Conservation (phyloP, 2,797 vertebrate genomes). For the Myripristis murdjan region DNA sequence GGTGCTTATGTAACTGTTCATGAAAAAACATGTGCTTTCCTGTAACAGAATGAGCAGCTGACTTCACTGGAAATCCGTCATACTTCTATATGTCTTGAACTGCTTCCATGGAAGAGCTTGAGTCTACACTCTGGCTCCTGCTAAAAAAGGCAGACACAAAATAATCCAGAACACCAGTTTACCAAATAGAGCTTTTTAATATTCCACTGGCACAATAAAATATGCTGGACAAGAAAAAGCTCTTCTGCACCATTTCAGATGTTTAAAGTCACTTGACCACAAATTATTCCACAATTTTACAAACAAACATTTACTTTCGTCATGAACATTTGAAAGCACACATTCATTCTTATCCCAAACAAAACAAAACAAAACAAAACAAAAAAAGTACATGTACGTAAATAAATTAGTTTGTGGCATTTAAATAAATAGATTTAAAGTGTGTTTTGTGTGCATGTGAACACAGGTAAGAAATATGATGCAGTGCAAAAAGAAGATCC, state of each 20-base stretch:
- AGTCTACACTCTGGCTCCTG: no score
- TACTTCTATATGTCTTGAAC: no score
- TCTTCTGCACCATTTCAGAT: background rate
- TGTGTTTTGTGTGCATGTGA: constrained; percentile 23
- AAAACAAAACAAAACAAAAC: no score
- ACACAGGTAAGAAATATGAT: constrained; percentile 19
- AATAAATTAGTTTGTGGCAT: constrained; percentile 60
- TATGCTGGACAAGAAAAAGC: constrained; percentile 20
- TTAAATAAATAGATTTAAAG: constrained; percentile 64
- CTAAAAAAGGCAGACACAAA: no score
- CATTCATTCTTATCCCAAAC: constrained; percentile 17
- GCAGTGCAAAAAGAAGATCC: constrained; percentile 48
- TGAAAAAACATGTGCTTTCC: no score
- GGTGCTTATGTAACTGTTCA: no score
- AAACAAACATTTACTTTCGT: constrained; percentile 19
- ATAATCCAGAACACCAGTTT: background rate
- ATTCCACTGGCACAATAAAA: constrained; percentile 3
- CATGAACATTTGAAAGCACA: constrained; percentile 14
- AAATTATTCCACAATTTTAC: background rate
- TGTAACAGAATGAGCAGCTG: no score
- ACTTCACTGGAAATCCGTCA: no score
- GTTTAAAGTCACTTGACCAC: background rate
- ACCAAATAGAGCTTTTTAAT: constrained; percentile 40
- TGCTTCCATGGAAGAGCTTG: no score
- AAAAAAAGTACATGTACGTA: constrained; percentile 60